phyloP scores from a whole-genome alignment of 2,113 vertebrate species.

The Sclerurus mexicanus region DNA sequence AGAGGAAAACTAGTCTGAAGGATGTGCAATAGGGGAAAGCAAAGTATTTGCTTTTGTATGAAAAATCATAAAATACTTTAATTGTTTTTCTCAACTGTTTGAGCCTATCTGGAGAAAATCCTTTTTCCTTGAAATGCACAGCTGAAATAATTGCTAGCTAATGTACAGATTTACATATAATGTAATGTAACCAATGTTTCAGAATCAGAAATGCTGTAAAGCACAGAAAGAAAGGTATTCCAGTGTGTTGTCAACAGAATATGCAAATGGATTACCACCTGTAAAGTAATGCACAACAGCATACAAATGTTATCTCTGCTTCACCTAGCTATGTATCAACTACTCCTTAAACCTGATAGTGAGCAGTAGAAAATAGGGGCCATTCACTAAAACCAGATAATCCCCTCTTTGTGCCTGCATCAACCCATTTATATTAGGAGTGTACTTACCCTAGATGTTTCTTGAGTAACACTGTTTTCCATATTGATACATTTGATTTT shows the following conservation, averaged over 20 bases:
- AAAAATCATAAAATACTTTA: background rate
- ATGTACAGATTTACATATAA: background rate
- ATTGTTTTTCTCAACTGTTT: background rate
- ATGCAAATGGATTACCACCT: background rate
- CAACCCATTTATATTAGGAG: background rate
- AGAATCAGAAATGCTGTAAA: background rate
- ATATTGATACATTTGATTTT: background rate
- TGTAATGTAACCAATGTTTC: background rate
- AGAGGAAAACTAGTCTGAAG: background rate
- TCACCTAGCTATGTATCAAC: background rate
- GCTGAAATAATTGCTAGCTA: background rate
- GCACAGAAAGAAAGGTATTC: background rate
- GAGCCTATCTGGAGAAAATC: background rate
- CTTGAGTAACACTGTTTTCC: background rate
- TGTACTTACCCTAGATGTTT: background rate
- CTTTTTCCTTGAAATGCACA: background rate
- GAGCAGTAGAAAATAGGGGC: background rate
- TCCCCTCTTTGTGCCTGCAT: background rate
- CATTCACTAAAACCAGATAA: background rate
- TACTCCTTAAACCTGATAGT: background rate
- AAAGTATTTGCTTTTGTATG: background rate
- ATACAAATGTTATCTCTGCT: background rate
- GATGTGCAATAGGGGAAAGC: background rate
- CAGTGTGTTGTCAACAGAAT: background rate
- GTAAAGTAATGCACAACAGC: background rate